Conservation (phyloP, 2,888 invertebrate species). For the Dioctria rufipes region DNA sequence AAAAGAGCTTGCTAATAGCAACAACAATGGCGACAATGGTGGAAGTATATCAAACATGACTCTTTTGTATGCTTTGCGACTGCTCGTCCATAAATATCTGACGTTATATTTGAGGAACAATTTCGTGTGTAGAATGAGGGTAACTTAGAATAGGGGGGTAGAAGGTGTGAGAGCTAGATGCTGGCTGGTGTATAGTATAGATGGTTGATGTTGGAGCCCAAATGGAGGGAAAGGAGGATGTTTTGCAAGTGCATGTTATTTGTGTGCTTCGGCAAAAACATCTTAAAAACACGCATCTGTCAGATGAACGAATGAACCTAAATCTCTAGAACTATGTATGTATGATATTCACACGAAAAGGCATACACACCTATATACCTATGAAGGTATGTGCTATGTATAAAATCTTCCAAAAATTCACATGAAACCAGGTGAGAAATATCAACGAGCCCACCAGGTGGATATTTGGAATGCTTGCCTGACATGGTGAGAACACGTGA, state of each 20-base stretch:
- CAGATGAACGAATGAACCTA: neutral
- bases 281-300: slow-evolving; percentile 5
- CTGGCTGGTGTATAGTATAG: neutral
- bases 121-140: neutral
- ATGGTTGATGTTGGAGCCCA: no score
- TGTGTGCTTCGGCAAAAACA: slow-evolving; percentile 3
- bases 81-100: slow-evolving; percentile 51
- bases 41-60: slow-evolving; percentile 52
- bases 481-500: neutral
- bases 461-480: no score
- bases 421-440: slow-evolving; percentile 3
- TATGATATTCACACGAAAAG: neutral
- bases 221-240: neutral
- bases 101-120: slow-evolving; percentile 32
- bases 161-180: neutral
- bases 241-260: slow-evolving; percentile 22
- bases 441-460: neutral
- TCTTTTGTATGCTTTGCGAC: slow-evolving; percentile 49
- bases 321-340: neutral
- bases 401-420: neutral
- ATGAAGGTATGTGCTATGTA: neutral
- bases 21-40: slow-evolving; percentile 52
- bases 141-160: neutral
- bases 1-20: slow-evolving; percentile 51
- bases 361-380: neutral